These are phyloP conservation scores for Stomatorhinus ivindoensis DNA, from an alignment of 2,113 vertebrate genomes.

Conservation along the genomic window DNA sequence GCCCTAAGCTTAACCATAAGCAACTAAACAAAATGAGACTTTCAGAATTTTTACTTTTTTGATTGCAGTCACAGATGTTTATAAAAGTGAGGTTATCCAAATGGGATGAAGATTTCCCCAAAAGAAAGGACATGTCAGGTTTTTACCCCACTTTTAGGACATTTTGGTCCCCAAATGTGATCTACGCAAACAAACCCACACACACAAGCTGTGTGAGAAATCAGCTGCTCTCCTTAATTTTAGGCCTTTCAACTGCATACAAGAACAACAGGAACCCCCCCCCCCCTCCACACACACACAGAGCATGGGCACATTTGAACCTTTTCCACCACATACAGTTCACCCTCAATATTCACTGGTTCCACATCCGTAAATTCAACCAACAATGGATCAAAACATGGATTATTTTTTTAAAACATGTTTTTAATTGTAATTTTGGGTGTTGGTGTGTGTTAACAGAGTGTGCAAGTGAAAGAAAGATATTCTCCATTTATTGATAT, in stretches of 20 bases:
- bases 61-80: no score
- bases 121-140: no score
- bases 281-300: background rate
- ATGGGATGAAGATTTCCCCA: no score
- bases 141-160: no score
- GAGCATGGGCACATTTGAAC: background rate
- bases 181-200: background rate
- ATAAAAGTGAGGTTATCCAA: no score
- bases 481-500: background rate
- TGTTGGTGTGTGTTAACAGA: background rate
- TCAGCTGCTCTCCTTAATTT: background rate
- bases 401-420: no score
- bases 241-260: background rate
- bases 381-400: background rate
- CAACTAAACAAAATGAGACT: no score
- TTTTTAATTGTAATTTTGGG: background rate
- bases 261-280: background rate
- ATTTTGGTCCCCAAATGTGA: no score
- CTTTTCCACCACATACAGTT: background rate
- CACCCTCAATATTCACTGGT: background rate
- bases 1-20: no score
- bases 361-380: background rate
- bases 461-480: background rate
- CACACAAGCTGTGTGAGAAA: background rate
- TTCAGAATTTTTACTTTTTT: no score